Conservation (phyloP, 2,888 invertebrate genomes). For the Balanococcus diminutus region DNA sequence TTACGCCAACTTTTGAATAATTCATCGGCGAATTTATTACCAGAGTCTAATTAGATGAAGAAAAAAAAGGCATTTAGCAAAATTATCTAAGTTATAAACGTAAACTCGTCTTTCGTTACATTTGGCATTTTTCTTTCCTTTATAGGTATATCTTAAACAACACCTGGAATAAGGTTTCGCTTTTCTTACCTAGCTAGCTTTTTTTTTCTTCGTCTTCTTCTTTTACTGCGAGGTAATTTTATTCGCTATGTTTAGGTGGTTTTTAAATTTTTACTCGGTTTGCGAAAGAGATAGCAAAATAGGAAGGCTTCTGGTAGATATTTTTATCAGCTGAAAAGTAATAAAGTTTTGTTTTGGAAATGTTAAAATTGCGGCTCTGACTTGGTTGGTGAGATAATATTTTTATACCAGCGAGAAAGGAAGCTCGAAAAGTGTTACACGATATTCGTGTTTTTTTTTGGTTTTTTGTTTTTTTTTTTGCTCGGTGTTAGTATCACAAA, state of each 20-base stretch:
- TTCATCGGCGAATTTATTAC: conserved; percentile 11
- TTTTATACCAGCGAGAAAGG: background rate
- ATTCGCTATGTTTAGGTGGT: too few relatives aligned
- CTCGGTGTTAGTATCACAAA: too few relatives aligned
- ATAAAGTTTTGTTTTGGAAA: background rate
- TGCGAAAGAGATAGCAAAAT: background rate
- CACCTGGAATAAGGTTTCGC: too few relatives aligned
- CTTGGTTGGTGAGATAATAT: background rate
- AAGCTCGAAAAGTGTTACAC: background rate
- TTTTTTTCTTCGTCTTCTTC: too few relatives aligned
- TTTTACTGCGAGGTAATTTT: too few relatives aligned
- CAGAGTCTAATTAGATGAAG: background rate
- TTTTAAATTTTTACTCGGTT: background rate
- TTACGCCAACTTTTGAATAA: conserved; percentile 5
- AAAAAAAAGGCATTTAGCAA: background rate
- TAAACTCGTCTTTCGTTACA: background rate
- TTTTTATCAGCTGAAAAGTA: background rate
- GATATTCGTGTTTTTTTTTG: too few relatives aligned
- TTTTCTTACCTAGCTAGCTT: too few relatives aligned
- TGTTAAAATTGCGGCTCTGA: background rate
- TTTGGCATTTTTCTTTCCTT: background rate
- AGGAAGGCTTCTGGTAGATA: too few relatives aligned
- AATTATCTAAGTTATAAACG: conserved; percentile 1
- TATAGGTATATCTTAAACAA: background rate
- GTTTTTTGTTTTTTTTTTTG: too few relatives aligned